Evolutionary conservation across 2,888 invertebrate genomes (phyloP).

Genomic region (Volucella inflata): DNA sequence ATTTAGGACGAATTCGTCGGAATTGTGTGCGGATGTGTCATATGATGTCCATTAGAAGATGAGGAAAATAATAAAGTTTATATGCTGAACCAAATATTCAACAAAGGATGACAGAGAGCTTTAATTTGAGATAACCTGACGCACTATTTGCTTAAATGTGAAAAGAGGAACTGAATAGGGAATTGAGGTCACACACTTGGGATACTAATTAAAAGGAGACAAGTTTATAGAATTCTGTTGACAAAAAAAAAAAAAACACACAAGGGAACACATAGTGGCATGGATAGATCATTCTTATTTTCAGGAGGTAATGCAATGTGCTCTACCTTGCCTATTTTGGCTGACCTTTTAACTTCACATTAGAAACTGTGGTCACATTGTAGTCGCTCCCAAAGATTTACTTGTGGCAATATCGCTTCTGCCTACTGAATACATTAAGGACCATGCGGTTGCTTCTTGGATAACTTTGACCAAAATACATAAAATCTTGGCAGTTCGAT

Average conservation of each 20-base stretch:
- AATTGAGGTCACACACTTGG: conserved; percentile 27
- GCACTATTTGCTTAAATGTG: conserved; percentile 19
- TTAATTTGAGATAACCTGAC: conserved; percentile 7
- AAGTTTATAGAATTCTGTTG: not conserved
- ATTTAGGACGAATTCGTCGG: conserved; percentile 20
- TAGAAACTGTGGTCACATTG: too few relatives aligned
- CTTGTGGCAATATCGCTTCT: too few relatives aligned
- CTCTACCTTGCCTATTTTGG: too few relatives aligned
- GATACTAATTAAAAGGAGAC: conserved; percentile 1
- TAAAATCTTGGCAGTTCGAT: too few relatives aligned
- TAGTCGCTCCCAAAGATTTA: too few relatives aligned
- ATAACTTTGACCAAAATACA: too few relatives aligned
- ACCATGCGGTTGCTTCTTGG: too few relatives aligned
- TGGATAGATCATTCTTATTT: too few relatives aligned
- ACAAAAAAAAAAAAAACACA: not conserved
- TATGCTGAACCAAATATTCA: conserved; percentile 7
- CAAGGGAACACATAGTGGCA: not conserved
- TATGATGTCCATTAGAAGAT: conserved; percentile 4
- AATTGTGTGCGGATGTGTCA: too few relatives aligned
- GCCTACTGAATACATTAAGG: too few relatives aligned
- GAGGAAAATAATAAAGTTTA: conserved; percentile 17
- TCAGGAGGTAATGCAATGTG: too few relatives aligned
- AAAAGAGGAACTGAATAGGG: conserved; percentile 13
- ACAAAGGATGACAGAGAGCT: conserved; percentile 4
- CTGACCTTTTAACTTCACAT: too few relatives aligned